Percentiles rank a stretch among this genome's conserved stretches.
These are phyloP conservation scores for Rhagoletis pomonella DNA, from an alignment of 1,140 invertebrate genomes.

Conservation along the genomic window DNA sequence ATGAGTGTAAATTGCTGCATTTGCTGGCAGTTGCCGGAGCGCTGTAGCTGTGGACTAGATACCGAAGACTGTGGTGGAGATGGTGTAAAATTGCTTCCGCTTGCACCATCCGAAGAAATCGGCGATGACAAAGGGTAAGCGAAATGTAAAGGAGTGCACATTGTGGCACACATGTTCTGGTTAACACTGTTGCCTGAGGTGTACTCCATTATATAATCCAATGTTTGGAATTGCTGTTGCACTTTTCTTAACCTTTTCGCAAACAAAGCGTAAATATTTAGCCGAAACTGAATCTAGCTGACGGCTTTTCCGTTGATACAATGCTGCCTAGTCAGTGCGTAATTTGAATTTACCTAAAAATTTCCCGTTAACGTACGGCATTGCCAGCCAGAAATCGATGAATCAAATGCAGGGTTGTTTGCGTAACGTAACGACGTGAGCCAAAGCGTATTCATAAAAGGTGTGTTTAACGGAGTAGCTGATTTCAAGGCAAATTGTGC, in stretches of 20 bases:
- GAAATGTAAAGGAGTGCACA: slow-evolving; percentile 17
- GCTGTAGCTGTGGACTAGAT: neutral
- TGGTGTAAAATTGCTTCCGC: neutral
- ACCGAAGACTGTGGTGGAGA: neutral
- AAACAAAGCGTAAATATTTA: too few relatives aligned
- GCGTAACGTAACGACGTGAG: too few relatives aligned
- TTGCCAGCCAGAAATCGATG: neutral
- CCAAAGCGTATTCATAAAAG: too few relatives aligned
- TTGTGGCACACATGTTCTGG: neutral
- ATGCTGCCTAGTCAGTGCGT: neutral
- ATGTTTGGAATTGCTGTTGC: neutral
- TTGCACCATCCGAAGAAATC: neutral
- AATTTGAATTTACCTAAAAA: neutral
- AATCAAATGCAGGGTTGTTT: too few relatives aligned
- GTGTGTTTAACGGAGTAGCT: too few relatives aligned
- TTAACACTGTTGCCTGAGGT: neutral
- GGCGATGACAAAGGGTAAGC: neutral
- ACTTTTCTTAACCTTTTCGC: too few relatives aligned
- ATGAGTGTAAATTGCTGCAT: slow-evolving; percentile 54
- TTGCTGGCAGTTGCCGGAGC: neutral
- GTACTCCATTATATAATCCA: neutral
- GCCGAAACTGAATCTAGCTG: neutral
- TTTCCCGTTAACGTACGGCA: neutral
- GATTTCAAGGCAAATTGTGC: too few relatives aligned
- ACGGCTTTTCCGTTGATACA: neutral